Evolutionary conservation across 2,113 vertebrate species (phyloP), one percentile per base, ranked within the genome.

Genomic region (Chaetodon auriga): DNA sequence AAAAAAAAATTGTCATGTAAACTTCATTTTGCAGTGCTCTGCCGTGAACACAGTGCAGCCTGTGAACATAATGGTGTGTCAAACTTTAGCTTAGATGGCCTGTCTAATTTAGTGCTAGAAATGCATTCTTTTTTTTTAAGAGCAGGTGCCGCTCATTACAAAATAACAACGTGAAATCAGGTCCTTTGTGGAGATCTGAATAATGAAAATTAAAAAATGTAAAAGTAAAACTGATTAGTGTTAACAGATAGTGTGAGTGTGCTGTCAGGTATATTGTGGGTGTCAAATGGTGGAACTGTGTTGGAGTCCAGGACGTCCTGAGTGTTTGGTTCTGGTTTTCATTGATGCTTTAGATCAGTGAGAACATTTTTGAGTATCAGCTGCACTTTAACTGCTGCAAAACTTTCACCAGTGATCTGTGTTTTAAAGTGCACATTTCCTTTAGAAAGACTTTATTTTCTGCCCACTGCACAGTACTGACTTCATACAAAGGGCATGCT

Each of bases 1-100:
- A 18, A 38, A 77, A 82, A 38, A n/a, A 35, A 76, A 72, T 43
- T 30, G 38, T 58, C 41, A 38, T 10, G 49, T 82, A 3, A 76
- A 68, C 54, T 77, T 62, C 13, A 65, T 75, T 63, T 54, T 71
- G 51, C 18, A n/a, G 73, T 61, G 12, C 35, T 46, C 41, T 25
- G 18, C 70, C 21, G 5, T 57, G 53, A 77, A n/a, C 68, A 55
- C 46, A 21, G 54, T 18, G 23, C 16, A 0, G 72, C 18, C 49
- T 51, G 36, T 64, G 73, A 74, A 68, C 53, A 38, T 7, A 14
- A 30, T 38, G 30, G 36, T n/a, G 57, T 14, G 2, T n/a, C 4
- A n/a, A 55, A 35, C 16, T 38, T 45, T n/a, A 23, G 49, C 62
- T 76, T n/a, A 2, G 14, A 38, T 38, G 12, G 46, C 21, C 5